phyloP scores from a whole-genome alignment of 1,140 invertebrate species.

The Coboldia fuscipes region DNA sequence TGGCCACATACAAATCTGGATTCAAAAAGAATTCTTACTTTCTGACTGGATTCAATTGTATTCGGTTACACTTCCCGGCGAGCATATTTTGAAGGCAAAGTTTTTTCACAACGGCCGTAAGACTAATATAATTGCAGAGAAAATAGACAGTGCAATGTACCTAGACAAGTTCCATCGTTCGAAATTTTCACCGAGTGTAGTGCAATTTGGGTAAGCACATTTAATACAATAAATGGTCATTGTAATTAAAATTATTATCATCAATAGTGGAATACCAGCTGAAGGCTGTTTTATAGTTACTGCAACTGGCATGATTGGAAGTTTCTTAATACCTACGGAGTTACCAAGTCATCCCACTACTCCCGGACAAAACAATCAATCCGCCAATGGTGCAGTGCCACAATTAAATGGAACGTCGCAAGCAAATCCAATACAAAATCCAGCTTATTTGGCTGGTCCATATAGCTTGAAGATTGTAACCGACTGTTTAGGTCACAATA shows the following conservation, averaged over 20 bases:
- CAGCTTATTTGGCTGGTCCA: no score
- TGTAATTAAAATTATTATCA: background rate
- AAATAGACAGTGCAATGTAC: constrained; percentile 51
- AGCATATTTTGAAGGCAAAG: constrained; percentile 54
- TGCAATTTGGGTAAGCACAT: constrained; percentile 46
- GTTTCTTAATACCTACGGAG: constrained; percentile 33
- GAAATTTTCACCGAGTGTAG: constrained; percentile 54
- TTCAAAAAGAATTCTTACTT: constrained; percentile 51
- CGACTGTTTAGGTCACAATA: constrained; percentile 45
- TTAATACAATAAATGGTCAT: background rate
- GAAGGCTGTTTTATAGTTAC: constrained; percentile 67
- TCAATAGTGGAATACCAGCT: constrained; percentile 36
- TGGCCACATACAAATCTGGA: constrained; percentile 56
- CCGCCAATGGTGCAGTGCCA: constrained; percentile 8
- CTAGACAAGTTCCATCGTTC: constrained; percentile 65
- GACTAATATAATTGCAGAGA: constrained; percentile 35
- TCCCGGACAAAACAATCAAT: constrained; percentile 12
- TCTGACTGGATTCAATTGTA: constrained; percentile 52
- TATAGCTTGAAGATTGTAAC: constrained; percentile 26
- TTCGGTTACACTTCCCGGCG: constrained; percentile 33
- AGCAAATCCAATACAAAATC: no score
- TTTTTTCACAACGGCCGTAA: constrained; percentile 76
- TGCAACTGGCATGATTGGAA: constrained; percentile 60
- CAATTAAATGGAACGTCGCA: constrained; percentile 10
- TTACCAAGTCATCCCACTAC: constrained; percentile 8